These are phyloP conservation scores for Clarias pachynema DNA, from an alignment of 2,797 vertebrate genomes.

Conservation along the genomic window DNA sequence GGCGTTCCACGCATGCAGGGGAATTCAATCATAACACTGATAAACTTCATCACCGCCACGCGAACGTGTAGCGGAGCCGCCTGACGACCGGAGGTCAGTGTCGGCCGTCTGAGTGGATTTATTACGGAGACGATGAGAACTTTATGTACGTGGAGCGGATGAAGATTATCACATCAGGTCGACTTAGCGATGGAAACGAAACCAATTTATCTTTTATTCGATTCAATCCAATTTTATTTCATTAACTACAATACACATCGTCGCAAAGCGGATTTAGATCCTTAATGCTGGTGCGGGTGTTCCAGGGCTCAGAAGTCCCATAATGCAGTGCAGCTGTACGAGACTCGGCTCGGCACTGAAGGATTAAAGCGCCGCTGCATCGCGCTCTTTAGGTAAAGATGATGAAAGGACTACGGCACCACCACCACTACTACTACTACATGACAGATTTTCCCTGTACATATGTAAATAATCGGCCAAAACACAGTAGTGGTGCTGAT, in stretches of 20 bases:
- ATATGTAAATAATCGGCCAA: no score
- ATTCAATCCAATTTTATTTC: background rate
- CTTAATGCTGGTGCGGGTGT: background rate
- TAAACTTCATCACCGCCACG: slow-evolving; percentile 67
- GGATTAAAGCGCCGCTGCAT: background rate
- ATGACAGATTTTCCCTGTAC: background rate
- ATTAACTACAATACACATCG: background rate
- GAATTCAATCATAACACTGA: slow-evolving; percentile 73
- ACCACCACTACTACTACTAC: background rate
- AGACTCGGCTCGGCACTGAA: no score
- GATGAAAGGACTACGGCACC: background rate
- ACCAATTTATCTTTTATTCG: background rate
- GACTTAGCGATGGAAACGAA: background rate
- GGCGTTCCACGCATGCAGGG: slow-evolving; percentile 65
- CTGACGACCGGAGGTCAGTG: slow-evolving; percentile 33
- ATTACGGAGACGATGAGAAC: slow-evolving; percentile 40
- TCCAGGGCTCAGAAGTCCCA: background rate
- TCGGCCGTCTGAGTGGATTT: slow-evolving; percentile 25
- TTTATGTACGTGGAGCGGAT: background rate
- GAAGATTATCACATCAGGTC: background rate
- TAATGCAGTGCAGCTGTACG: background rate
- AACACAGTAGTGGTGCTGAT: no score
- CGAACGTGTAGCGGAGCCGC: slow-evolving; percentile 65
- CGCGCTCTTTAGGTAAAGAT: background rate
- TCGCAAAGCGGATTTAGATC: background rate